Conservation (phyloP, 2,797 vertebrate species). For the Amblyraja radiata region DNA sequence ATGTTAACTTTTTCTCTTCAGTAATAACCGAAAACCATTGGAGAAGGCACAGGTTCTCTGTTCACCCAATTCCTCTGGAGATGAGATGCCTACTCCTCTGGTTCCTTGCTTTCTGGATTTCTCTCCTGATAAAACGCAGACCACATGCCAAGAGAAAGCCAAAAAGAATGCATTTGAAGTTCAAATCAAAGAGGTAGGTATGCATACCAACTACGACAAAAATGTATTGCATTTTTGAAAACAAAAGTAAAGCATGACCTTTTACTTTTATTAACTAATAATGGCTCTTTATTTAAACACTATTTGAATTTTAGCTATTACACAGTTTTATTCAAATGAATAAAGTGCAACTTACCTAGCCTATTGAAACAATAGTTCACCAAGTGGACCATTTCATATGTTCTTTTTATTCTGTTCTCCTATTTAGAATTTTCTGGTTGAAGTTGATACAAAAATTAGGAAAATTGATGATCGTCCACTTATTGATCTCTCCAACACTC, state of each 20-base stretch:
- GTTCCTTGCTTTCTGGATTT: conserved; percentile 55
- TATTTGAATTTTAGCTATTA: not conserved
- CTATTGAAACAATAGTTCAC: not conserved
- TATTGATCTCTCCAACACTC: conserved; percentile 83
- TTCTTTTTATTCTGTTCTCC: not conserved
- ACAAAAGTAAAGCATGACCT: too few relatives aligned
- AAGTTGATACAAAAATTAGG: conserved; percentile 49
- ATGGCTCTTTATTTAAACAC: not conserved
- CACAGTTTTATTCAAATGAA: not conserved
- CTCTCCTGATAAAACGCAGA: conserved; percentile 53
- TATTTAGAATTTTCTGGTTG: conserved; percentile 64
- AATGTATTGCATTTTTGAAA: not conserved
- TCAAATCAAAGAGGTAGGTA: conserved; percentile 11
- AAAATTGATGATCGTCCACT: conserved; percentile 65
- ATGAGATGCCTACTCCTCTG: conserved; percentile 30
- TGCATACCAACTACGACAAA: not conserved
- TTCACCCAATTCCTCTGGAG: conserved; percentile 40
- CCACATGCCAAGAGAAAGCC: not conserved
- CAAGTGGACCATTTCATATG: not conserved
- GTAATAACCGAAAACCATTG: not conserved
- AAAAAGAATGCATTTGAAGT: not conserved
- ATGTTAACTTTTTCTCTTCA: not conserved
- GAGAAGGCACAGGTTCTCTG: not conserved
- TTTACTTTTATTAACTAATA: too few relatives aligned
- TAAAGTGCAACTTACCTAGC: not conserved